A percentile compares a stretch with the other conserved stretches of the same genome.
Conservation (phyloP, 2,113 vertebrate species). For the Nymphicus hollandicus region DNA sequence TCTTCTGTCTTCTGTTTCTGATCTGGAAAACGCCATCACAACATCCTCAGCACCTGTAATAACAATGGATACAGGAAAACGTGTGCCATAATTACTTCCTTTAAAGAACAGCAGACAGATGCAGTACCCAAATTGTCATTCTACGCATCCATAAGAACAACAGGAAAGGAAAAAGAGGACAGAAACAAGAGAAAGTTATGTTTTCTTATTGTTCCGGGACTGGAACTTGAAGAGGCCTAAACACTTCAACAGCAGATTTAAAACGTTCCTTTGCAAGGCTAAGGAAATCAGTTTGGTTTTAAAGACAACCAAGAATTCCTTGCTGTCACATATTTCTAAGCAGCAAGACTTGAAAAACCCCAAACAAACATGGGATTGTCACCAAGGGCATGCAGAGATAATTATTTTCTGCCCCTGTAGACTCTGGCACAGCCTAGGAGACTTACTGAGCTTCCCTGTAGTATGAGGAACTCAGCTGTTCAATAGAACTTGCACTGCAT, state of each 20-base stretch:
- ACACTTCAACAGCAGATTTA: neutral
- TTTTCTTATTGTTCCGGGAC: neutral
- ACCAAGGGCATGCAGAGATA: neutral
- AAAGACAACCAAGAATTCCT: neutral
- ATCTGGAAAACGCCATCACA: constrained; percentile 98
- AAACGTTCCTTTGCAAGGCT: neutral
- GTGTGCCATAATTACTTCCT: neutral
- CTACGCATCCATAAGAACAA: neutral
- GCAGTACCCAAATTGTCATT: neutral
- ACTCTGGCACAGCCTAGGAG: neutral
- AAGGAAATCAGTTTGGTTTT: neutral
- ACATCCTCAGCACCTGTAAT: constrained; percentile 94
- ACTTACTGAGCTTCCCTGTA: neutral
- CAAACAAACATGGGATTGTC: neutral
- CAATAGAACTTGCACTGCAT: neutral
- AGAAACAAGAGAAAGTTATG: neutral
- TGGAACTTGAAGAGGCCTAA: neutral
- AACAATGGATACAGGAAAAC: neutral
- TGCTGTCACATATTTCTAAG: neutral
- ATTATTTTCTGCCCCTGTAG: neutral
- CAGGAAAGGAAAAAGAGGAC: neutral
- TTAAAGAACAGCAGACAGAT: neutral
- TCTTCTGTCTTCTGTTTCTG: constrained; percentile 94
- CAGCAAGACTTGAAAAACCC: neutral
- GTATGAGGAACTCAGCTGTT: neutral